Base-by-base conservation (phyloP, 2,797 vertebrate genomes). In the Enteromius treurensis region DNA sequence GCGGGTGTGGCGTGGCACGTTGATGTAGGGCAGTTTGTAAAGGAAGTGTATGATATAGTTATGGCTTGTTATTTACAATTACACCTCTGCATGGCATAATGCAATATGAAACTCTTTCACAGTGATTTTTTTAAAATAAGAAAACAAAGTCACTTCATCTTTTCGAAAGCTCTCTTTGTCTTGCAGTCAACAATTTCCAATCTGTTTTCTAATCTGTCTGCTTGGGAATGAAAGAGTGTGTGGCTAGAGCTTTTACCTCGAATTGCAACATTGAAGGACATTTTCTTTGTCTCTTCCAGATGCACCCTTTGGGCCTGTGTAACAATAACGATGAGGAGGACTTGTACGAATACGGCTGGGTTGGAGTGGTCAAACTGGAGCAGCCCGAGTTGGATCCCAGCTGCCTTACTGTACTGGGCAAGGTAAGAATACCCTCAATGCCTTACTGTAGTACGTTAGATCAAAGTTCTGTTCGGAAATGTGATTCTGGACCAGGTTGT, bases 251-350 rank as follows among this genome's bases (percentile, higher is more conserved):
- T 49, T 40, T 42, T 23, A 10, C 32, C 29, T 45, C 60, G 23
- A 1, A 34, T 23, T 15, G 1, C 71, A 23, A 45, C 23, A 34
- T 68, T 73, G 45, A 83, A 64, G 29, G 9, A 15, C 1, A 1
- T 84, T 40, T 15, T 81, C 21, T 88, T 73, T 78, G 86, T 51
- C 91, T 51, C 91, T 90, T 90, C 29, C 92, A 99, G 98, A 99
- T 99, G 98, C 98, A 99, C 92, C 98, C 98, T 10, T 90, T 99
- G 83, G 97, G 97, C 90, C 95, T 99, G 69, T 99, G 98, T 92
- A 99, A 99, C 86, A 98, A 96, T 91, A 99, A 99, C 4, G 98
- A 99, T 6, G 98, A 99, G 83, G 98, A 99, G 87, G 98, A 99
- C 87, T 93, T 99, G 1, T 98, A 98, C 13, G 98, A 99, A 83